Evolutionary conservation across 2,888 invertebrate species (phyloP).

Genomic region (Nomada fucata): DNA sequence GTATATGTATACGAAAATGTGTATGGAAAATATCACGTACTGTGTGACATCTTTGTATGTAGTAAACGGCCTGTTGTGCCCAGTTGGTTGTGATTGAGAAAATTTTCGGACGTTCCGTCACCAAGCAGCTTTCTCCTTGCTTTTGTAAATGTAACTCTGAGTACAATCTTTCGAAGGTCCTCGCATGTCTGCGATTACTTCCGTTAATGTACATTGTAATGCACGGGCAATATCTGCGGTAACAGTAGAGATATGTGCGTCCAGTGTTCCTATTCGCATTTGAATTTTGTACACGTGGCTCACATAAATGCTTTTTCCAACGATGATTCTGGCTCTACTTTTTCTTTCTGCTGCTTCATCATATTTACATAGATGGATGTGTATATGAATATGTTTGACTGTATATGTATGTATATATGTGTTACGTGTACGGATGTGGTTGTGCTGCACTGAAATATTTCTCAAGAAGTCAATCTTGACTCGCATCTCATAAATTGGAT

Average conservation of each 20-base stretch:
- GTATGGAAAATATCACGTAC: slow-evolving; percentile 2
- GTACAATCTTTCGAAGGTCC: slow-evolving; percentile 7
- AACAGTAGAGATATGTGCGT: slow-evolving; percentile 43
- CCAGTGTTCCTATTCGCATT: slow-evolving; percentile 30
- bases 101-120: slow-evolving; percentile 45
- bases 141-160: not conserved
- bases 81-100: slow-evolving; percentile 1
- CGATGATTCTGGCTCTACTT: not conserved
- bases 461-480: slow-evolving; percentile 32
- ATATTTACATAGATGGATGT: slow-evolving; percentile 38
- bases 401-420: slow-evolving; percentile 12
- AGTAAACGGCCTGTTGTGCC: slow-evolving; percentile 10
- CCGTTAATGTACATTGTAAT: slow-evolving; percentile 11
- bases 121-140: slow-evolving; percentile 24
- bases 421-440: slow-evolving; percentile 36
- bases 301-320: slow-evolving; percentile 35
- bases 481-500: slow-evolving; percentile 27
- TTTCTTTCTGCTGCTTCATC: slow-evolving; percentile 5
- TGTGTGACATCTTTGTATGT: slow-evolving; percentile 3
- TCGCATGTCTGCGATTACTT: slow-evolving; percentile 12
- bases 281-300: slow-evolving; percentile 47
- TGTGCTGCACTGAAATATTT: slow-evolving; percentile 54
- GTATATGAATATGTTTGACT: slow-evolving; percentile 16
- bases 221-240: slow-evolving; percentile 5
- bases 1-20: not conserved